Evolutionary conservation across 2,888 invertebrate species (phyloP).

Genomic region (Linyphia triangularis): DNA sequence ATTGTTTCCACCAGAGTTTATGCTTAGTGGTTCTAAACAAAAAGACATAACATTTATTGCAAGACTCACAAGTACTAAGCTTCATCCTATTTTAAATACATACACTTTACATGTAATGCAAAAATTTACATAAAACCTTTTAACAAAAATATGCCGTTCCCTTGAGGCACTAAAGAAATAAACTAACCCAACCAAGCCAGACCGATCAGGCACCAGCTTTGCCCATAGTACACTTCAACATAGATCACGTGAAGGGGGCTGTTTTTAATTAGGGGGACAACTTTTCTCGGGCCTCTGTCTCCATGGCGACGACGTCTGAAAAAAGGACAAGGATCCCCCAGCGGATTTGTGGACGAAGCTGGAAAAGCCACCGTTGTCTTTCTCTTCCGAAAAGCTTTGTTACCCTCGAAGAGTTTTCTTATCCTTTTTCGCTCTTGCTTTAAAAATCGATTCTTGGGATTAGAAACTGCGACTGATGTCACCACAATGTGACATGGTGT

Average conservation of each 20-base stretch:
- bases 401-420: conserved; percentile 1
- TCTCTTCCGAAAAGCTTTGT: conserved; percentile 10
- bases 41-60: no score
- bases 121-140: no score
- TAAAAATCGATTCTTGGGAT: neutral
- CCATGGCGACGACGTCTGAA: conserved; percentile 30
- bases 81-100: neutral
- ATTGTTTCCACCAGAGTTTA: no score
- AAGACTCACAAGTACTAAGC: no score
- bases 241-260: conserved; percentile 41
- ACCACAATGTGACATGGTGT: no score
- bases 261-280: conserved; percentile 55
- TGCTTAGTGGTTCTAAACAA: no score
- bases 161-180: neutral
- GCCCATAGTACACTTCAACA: no score
- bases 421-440: neutral
- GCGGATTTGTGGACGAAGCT: conserved; percentile 22
- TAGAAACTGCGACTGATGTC: no score
- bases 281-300: conserved; percentile 33
- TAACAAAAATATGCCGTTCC: no score
- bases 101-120: no score
- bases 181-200: no score
- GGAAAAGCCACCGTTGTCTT: conserved; percentile 23
- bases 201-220: no score
- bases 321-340: conserved; percentile 24